Evolutionary conservation across 2,797 vertebrate species (phyloP).

Genomic region (Lagodon rhomboides): DNA sequence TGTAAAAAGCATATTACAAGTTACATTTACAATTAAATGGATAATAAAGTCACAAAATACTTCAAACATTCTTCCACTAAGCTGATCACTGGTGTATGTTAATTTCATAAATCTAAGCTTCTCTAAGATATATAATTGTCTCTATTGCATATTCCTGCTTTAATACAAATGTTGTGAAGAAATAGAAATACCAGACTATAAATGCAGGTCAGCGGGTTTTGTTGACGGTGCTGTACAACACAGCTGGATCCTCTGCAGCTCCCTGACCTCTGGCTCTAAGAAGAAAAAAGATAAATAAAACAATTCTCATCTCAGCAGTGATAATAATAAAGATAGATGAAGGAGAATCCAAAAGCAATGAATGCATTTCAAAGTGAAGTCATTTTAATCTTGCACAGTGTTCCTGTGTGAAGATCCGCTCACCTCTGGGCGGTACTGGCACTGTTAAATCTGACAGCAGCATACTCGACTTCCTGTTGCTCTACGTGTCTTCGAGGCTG

Average conservation of each 20-base stretch:
- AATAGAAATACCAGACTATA: background rate
- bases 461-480: conserved; percentile 1
- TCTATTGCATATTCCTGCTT: background rate
- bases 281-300: background rate
- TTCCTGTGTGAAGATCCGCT: conserved; percentile 2
- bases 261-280: background rate
- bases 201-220: background rate
- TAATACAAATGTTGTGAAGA: background rate
- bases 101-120: background rate
- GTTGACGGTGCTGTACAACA: conserved; percentile 7
- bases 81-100: background rate
- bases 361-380: background rate
- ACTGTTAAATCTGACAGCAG: background rate
- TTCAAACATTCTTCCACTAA: background rate
- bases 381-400: background rate
- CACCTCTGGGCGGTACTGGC: background rate
- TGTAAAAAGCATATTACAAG: background rate
- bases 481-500: background rate
- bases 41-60: background rate
- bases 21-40: background rate
- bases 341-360: too few species aligned
- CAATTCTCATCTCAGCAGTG: background rate
- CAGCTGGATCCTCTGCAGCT: background rate
- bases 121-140: background rate
- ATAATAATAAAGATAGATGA: background rate